These are phyloP conservation scores for Stichopus horrens DNA, from an alignment of 53 echinoderm and acorn worm species.

Conservation along the genomic window DNA sequence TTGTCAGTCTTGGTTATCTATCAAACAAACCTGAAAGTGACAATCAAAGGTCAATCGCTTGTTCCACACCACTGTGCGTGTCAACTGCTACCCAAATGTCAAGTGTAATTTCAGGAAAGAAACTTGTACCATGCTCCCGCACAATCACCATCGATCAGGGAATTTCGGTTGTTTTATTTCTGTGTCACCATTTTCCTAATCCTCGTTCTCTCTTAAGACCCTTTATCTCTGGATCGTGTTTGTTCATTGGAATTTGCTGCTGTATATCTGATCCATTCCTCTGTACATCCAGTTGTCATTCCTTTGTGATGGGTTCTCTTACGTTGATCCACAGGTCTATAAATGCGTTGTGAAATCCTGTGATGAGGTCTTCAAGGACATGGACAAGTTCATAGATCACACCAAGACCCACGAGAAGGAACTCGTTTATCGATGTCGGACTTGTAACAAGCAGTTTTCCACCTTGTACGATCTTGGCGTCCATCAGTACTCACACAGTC, in stretches of 20 bases:
- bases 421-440: conserved; percentile 82
- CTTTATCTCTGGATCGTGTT: too few species aligned
- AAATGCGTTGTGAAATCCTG: conserved; percentile 91
- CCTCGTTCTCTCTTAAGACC: too few species aligned
- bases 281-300: not conserved
- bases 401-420: conserved; percentile 92
- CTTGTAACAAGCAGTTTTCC: conserved; percentile 89
- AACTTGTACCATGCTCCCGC: too few species aligned
- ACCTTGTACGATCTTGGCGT: conserved; percentile 93
- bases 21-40: too few species aligned
- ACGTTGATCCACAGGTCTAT: conserved; percentile 64
- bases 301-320: not conserved
- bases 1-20: too few species aligned
- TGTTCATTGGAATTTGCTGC: not conserved
- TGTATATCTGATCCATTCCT: not conserved
- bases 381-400: conserved; percentile 90
- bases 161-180: too few species aligned
- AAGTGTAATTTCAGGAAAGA: too few species aligned
- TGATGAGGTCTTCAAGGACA: conserved; percentile 76
- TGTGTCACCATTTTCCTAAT: too few species aligned
- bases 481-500: conserved; percentile 96
- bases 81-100: too few species aligned
- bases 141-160: too few species aligned
- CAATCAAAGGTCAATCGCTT: too few species aligned
- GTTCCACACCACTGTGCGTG: too few species aligned